Percentiles rank a stretch among this genome's conserved stretches.
Evolutionary conservation across 2,888 invertebrate genomes (phyloP).

Genomic region (Micoletzkya japonica): DNA sequence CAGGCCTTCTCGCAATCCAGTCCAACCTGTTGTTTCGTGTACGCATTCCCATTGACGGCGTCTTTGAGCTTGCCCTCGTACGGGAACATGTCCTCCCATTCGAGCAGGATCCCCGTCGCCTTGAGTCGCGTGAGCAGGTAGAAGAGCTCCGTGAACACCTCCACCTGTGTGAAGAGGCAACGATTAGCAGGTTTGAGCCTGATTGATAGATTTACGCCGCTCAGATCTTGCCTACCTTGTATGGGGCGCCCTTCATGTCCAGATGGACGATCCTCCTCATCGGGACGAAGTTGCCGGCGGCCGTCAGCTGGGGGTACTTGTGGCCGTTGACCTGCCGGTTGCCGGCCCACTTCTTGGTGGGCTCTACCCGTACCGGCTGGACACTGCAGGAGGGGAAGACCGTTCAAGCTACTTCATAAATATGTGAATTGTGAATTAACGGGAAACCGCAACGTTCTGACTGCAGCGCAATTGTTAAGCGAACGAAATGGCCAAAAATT

Average conservation of each 20-base stretch:
- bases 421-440: background rate
- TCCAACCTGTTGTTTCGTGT: conserved; percentile 73
- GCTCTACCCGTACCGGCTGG: background rate
- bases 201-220: background rate
- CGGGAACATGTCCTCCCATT: conserved; percentile 88
- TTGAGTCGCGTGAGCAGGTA: conserved; percentile 72
- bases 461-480: background rate
- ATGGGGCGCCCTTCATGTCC: conserved; percentile 73
- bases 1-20: too few relatives aligned
- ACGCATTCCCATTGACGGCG: conserved; percentile 74
- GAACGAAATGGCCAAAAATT: too few relatives aligned
- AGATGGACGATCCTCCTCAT: conserved; percentile 76
- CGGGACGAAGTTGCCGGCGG: conserved; percentile 53
- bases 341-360: too few relatives aligned
- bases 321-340: conserved; percentile 17
- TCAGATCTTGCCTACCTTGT: conserved; percentile 38
- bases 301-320: conserved; percentile 50
- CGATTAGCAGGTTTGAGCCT: background rate
- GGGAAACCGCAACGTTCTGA: background rate
- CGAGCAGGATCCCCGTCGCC: conserved; percentile 76
- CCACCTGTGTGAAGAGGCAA: conserved; percentile 65
- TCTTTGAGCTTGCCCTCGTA: conserved; percentile 72
- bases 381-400: too few relatives aligned
- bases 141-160: conserved; percentile 69
- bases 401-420: too few relatives aligned